Percentiles rank a stretch among this genome's conserved stretches.
Conservation (phyloP, 2,888 invertebrate genomes). For the Leptopilina syphax region DNA sequence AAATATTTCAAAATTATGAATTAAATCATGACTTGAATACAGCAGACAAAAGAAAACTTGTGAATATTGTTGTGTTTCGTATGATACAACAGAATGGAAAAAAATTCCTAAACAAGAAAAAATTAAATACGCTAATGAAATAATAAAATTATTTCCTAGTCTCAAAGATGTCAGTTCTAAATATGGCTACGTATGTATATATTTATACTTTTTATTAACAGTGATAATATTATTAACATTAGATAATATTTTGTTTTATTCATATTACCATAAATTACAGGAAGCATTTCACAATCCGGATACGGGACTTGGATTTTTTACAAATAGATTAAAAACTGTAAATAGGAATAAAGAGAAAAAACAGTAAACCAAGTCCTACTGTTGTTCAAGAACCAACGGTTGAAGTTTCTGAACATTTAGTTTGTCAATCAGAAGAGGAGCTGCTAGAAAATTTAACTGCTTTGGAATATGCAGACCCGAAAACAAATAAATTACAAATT, state of each 20-base stretch:
- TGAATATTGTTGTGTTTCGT: neutral
- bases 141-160: neutral
- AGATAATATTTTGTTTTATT: neutral
- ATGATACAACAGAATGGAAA: neutral
- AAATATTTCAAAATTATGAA: neutral
- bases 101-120: neutral
- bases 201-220: neutral
- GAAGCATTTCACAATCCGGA: neutral
- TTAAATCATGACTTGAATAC: neutral
- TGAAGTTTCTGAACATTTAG: neutral
- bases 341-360: neutral
- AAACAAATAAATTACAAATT: neutral
- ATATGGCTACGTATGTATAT: neutral
- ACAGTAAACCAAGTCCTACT: neutral
- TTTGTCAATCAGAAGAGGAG: neutral
- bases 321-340: neutral
- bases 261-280: neutral
- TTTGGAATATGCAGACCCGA: neutral
- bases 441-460: neutral
- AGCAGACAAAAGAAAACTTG: neutral
- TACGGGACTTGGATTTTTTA: neutral
- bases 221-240: too few relatives aligned
- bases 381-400: neutral
- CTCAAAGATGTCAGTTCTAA: neutral
- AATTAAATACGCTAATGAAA: neutral